Evolutionary conservation across 2,113 vertebrate species (phyloP), one percentile per base, ranked within the genome.

Genomic region (Gulo gulo): DNA sequence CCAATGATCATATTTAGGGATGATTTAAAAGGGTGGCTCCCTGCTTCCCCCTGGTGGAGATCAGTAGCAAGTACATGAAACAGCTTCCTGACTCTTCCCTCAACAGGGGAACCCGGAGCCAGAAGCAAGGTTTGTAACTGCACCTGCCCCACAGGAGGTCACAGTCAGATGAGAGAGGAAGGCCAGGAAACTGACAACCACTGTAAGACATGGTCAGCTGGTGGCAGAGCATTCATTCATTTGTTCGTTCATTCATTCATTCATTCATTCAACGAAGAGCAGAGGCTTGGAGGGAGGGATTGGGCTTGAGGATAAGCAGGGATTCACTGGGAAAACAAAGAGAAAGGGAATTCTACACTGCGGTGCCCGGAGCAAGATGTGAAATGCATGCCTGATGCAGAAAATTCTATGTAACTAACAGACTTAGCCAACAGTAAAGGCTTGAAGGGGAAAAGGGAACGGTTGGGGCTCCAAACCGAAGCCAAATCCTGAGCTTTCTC

Each of bases 41-140:
- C 39, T 83, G 89, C 82, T 93, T 15, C 80, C 95, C 79, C 29
- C 93, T 94, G 55, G 92, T 97, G 98, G 95, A 36, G 0, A 63
- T 4, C 20, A n/a, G 7, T 3, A 16, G 83, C 45, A 87, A 93
- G 74, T 2, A 34, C 92, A 4, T 4, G 55, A 3, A 1, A 2
- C 0, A 0, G 20, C 55, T 42, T 42, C 39, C 39, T 52, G 0
- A 23, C 13, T 14, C 26, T 34, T 65, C 10, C 23, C 34, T 65
- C 34, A 6, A 3, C 1, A 47, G 39, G 21, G 0, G 9, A 4
- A 50, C 36, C 34, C n/a, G 0, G 14, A 59, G 21, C 2, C 7
- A 18, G n/a, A 42, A 47, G 74, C 74, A 18, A 47, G 42, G 42
- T 4, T 78, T 78, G 4, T 2, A 1, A 3, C 4, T 11, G 29